phyloP scores from a whole-genome alignment of 2,797 vertebrate genomes.

The Xerus rutilus region DNA sequence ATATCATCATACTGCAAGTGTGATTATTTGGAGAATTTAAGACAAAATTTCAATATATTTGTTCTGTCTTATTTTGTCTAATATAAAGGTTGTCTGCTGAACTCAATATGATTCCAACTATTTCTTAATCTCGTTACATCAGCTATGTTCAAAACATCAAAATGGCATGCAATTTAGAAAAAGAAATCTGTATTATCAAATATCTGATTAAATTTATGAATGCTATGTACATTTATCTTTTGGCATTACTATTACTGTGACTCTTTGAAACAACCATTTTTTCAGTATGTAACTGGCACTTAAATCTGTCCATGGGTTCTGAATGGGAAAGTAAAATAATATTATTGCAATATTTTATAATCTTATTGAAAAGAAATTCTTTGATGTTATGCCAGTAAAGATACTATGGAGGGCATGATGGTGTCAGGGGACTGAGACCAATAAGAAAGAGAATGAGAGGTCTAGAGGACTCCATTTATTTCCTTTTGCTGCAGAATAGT shows the following conservation, averaged over 20 bases:
- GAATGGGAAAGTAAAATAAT: neutral
- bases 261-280: neutral
- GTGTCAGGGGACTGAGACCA: neutral
- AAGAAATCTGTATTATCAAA: neutral
- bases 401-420: too few relatives aligned
- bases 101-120: neutral
- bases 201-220: conserved; percentile 6
- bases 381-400: neutral
- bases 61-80: neutral
- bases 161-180: neutral
- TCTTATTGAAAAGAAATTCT: neutral
- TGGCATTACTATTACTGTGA: neutral
- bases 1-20: neutral
- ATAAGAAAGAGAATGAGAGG: neutral
- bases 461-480: neutral
- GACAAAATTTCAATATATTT: neutral
- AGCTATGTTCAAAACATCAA: neutral
- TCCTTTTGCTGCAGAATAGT: neutral
- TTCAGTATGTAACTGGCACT: neutral
- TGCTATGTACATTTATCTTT: neutral
- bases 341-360: neutral
- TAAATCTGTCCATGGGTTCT: neutral
- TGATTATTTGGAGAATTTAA: neutral
- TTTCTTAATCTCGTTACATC: conserved; percentile 21
- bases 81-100: neutral